Conservation (phyloP, 35 echinoderm and acorn worm genomes). For the Nesometra sesokonis region DNA sequence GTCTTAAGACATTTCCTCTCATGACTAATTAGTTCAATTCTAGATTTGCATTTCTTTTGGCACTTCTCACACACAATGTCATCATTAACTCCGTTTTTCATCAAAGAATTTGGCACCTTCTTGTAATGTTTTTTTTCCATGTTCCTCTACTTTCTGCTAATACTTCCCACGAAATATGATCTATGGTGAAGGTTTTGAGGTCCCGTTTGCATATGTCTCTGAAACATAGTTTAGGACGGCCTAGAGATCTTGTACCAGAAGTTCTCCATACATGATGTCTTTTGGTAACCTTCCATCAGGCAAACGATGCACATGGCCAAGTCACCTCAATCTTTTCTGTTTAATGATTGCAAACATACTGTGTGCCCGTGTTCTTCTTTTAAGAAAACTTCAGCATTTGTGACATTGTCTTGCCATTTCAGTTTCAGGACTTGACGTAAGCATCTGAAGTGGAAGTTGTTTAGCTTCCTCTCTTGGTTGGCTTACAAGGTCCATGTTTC, state of each 20-base stretch:
- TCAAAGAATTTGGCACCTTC: neutral
- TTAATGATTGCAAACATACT: neutral
- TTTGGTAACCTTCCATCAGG: slow-evolving; percentile 16
- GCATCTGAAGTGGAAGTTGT: neutral
- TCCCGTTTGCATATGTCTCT: slow-evolving; percentile 21
- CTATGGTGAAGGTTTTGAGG: neutral
- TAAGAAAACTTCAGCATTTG: neutral
- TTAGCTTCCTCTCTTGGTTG: neutral
- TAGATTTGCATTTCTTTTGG: neutral
- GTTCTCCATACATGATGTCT: neutral
- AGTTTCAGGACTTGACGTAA: neutral
- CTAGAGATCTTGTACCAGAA: neutral
- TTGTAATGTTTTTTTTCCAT: neutral
- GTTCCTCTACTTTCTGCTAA: neutral
- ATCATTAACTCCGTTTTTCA: neutral
- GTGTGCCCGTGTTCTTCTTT: neutral
- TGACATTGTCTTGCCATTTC: neutral
- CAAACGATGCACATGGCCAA: slow-evolving; percentile 8
- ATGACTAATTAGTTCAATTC: neutral
- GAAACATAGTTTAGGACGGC: neutral
- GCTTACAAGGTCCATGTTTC: too few species aligned
- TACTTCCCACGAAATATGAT: neutral
- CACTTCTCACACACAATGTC: neutral
- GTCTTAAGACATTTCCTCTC: neutral
- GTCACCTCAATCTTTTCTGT: neutral